Evolutionary conservation across 2,888 invertebrate species (phyloP), one percentile per base, ranked within the genome.

Genomic region (Brachylomia viminalis): DNA sequence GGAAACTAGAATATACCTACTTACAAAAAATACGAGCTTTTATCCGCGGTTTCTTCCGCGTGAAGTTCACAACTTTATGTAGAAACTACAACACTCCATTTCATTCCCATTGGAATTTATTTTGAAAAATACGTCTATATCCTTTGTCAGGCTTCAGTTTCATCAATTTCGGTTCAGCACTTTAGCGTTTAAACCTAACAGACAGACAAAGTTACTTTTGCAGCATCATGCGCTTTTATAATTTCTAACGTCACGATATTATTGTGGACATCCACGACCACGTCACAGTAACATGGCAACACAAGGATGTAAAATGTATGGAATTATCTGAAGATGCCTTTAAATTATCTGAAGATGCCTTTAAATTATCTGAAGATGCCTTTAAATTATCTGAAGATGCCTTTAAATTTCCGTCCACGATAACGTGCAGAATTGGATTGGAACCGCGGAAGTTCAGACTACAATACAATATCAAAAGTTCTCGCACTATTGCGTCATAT

Each of bases 401-500:
- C n/a, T 20, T 11, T 11, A 62, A 30, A 58, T 58, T 30, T 58
- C 10, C 17, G n/a, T 45, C 56, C 30, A 20, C 20, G 20, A 33
- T 59, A 59, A 59, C 33, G 5, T 23, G 20, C 3, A 33, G 0
- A 23, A 30, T 23, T 49, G 66, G 49, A 30, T 23, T 54, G 13
- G 15, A 17, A 38, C n/a, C 3, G 38, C n/a, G 13, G 54, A 56
- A 42, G 23, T 52, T 6, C 8, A 23, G 13, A 47, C 23, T n/a
- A 27, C 23, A 15, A 30, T 38, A n/a, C 23, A 15, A 30, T 38
- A n/a, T 62, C 20, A 64, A 58, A 80, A 38, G 11, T 72, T 71
- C 62, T 68, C 30, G 42, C 1, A 61, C 47, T 62, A 83, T 84
- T 77, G 81, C 83, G 71, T 81, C 83, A 84, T 74, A 62, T 52